Percentiles rank a stretch among this genome's conserved stretches.
Conservation (phyloP, 2,113 vertebrate genomes). For the Coreoperca whiteheadi region DNA sequence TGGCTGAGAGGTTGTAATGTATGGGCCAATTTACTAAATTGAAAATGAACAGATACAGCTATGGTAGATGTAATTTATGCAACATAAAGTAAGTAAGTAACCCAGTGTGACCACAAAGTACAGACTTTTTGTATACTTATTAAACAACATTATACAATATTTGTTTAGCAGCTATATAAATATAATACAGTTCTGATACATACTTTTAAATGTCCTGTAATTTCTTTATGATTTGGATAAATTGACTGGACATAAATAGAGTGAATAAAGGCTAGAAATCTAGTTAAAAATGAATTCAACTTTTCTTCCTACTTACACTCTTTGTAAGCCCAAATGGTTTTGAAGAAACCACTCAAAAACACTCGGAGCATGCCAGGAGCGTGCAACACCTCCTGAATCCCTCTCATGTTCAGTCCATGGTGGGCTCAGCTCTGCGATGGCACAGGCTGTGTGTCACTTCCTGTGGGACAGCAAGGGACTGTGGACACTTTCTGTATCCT, state of each 20-base stretch:
- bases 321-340: constrained; percentile 23
- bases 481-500: constrained; percentile 64
- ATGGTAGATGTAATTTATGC: neutral
- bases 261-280: constrained; percentile 18
- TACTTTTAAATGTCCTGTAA: neutral
- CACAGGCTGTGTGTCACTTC: constrained; percentile 67
- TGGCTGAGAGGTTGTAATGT: constrained; percentile 5
- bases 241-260: constrained; percentile 29
- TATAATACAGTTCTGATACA: neutral
- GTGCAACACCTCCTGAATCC: constrained; percentile 39
- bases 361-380: constrained; percentile 13
- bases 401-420: constrained; percentile 48
- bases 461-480: constrained; percentile 75
- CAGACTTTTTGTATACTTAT: neutral
- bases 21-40: constrained; percentile 28
- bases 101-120: neutral
- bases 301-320: constrained; percentile 17
- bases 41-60: constrained; percentile 18
- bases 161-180: neutral
- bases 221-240: constrained; percentile 7
- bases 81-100: neutral
- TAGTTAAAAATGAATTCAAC: constrained; percentile 15
- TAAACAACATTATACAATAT: neutral
- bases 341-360: constrained; percentile 27
- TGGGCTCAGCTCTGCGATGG: constrained; percentile 55